Percentiles rank a stretch among this genome's conserved stretches.
These are phyloP conservation scores for Ooceraea biroi DNA, from an alignment of 1,140 invertebrate genomes.

Conservation along the genomic window DNA sequence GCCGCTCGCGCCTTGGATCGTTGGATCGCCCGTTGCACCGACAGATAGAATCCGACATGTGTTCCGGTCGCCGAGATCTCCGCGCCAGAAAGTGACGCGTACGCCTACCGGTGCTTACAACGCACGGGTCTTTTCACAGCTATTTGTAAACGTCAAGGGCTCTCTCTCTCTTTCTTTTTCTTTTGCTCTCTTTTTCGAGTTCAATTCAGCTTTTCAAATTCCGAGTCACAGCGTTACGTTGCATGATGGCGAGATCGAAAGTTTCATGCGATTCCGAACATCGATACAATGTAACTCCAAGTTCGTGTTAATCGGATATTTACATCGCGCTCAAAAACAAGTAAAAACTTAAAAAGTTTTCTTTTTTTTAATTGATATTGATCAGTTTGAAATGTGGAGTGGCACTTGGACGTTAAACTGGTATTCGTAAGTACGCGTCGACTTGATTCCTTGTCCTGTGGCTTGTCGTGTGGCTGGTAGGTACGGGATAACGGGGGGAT, in stretches of 20 bases:
- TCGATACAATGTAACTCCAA: not conserved
- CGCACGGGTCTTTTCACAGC: conserved; percentile 47
- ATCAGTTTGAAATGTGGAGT: not conserved
- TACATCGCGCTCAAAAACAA: not conserved
- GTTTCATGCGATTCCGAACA: not conserved
- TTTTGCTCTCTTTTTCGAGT: too few relatives aligned
- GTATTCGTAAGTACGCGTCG: not conserved
- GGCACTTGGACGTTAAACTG: not conserved
- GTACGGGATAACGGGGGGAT: conserved; percentile 19
- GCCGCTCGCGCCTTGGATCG: too few relatives aligned
- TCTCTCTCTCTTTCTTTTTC: conserved; percentile 12
- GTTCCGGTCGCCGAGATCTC: conserved; percentile 32
- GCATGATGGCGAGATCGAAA: not conserved
- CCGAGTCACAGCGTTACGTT: not conserved
- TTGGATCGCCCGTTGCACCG: conserved; percentile 40
- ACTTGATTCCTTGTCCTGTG: conserved; percentile 19
- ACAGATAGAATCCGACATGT: conserved; percentile 40
- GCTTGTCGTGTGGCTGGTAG: too few relatives aligned
- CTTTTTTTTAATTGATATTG: conserved; percentile 14
- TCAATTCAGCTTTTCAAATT: too few relatives aligned
- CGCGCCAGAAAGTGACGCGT: conserved; percentile 34
- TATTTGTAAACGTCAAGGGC: conserved; percentile 56
- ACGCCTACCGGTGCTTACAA: conserved; percentile 47
- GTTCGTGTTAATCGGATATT: not conserved
- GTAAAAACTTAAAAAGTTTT: not conserved